Evolutionary conservation across 2,797 vertebrate genomes (phyloP).

Genomic region (Australoheros facetus): DNA sequence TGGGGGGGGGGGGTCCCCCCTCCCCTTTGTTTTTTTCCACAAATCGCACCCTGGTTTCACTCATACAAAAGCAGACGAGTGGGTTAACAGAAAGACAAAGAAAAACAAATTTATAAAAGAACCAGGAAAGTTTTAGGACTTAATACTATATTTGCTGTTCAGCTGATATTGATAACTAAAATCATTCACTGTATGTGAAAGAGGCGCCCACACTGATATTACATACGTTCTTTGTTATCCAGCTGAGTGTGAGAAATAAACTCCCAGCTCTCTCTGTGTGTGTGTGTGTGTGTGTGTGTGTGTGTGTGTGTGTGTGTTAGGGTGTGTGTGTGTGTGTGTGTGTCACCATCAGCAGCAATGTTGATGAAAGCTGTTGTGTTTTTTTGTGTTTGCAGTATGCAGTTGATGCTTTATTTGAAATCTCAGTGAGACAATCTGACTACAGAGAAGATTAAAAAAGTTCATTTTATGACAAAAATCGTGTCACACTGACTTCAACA

Average conservation of each 20-base stretch:
- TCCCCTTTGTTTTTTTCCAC: neutral
- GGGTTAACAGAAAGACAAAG: neutral
- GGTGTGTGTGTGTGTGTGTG: no score
- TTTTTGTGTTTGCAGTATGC: neutral
- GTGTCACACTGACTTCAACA: neutral
- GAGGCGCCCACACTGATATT: neutral
- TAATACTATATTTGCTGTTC: neutral
- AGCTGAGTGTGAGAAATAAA: neutral
- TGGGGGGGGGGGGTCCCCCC: no score
- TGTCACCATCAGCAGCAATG: neutral
- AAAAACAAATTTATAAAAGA: neutral
- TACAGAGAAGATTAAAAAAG: neutral
- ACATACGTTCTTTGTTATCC: neutral
- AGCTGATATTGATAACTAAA: neutral
- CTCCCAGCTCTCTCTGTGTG: neutral
- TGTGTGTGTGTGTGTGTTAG: no score
- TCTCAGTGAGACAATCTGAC: no score
- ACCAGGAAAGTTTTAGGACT: neutral
- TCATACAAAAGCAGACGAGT: fast-evolving
- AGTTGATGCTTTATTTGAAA: neutral
- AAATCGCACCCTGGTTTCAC: neutral
- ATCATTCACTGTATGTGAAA: neutral
- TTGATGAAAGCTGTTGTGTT: neutral
- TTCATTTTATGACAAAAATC: neutral
- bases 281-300: no score